A percentile compares a stretch with the other conserved stretches of the same genome.
phyloP scores from a whole-genome alignment of 1,140 invertebrate species.

The Drosophila suzukii region DNA sequence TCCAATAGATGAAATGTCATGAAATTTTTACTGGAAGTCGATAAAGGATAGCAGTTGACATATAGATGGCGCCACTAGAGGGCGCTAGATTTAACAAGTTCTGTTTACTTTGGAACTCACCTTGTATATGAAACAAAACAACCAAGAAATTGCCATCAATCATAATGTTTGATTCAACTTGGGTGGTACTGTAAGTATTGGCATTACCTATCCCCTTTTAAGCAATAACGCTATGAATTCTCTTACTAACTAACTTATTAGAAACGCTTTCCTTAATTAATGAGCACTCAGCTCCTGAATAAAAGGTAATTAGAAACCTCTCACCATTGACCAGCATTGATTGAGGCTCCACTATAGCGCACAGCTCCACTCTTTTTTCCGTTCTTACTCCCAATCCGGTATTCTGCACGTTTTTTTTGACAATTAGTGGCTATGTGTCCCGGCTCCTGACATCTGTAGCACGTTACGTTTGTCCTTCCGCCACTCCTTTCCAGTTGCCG shows the following conservation, averaged over 20 bases:
- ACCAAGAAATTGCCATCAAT: background rate
- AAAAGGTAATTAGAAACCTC: slow-evolving; percentile 1
- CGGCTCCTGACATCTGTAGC: background rate
- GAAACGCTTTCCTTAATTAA: background rate
- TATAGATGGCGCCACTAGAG: no score
- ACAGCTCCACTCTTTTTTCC: background rate
- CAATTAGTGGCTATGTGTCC: background rate
- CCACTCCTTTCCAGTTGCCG: no score
- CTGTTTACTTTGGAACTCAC: no score
- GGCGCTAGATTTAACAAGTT: no score
- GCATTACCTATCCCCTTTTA: background rate
- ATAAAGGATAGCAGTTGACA: no score
- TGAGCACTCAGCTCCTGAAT: background rate
- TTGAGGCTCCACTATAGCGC: background rate
- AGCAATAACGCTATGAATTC: background rate
- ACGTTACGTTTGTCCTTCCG: background rate
- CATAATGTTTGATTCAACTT: background rate
- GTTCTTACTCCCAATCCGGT: background rate
- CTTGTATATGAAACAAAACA: background rate
- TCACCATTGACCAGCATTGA: background rate
- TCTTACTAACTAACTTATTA: slow-evolving; percentile 5
- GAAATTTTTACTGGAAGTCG: no score
- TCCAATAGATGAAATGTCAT: no score
- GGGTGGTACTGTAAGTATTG: background rate
- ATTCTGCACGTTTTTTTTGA: background rate